A percentile compares a stretch with the other conserved stretches of the same genome.
These are phyloP conservation scores for Urechis unicinctus DNA, from an alignment of 2,888 invertebrate genomes.

Conservation along the genomic window DNA sequence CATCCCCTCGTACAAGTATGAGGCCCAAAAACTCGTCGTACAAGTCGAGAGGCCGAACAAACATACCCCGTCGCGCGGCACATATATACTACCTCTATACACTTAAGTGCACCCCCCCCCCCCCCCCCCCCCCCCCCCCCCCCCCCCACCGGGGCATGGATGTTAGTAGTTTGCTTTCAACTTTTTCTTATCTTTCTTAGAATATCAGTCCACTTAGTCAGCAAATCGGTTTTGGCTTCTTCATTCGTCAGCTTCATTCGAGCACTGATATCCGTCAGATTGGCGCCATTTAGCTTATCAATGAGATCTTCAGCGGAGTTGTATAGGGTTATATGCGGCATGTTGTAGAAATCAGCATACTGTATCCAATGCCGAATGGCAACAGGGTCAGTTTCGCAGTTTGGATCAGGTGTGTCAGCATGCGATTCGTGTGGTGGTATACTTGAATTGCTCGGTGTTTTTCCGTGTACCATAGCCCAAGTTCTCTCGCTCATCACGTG, in stretches of 20 bases:
- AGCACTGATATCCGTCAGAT: slow-evolving; percentile 7
- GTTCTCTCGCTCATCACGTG: slow-evolving; percentile 14
- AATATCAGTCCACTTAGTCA: too few species aligned
- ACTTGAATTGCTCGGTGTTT: slow-evolving; percentile 1
- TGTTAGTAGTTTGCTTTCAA: too few species aligned
- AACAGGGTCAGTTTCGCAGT: slow-evolving; percentile 9
- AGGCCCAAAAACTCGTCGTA: too few species aligned
- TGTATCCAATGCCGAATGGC: slow-evolving; percentile 13
- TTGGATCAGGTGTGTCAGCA: slow-evolving; percentile 11
- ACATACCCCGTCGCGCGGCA: too few species aligned
- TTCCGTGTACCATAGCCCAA: slow-evolving; percentile 3
- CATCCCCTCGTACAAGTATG: too few species aligned
- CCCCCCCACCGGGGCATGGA: too few species aligned
- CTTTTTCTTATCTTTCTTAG: too few species aligned
- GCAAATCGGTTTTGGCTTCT: slow-evolving; percentile 9
- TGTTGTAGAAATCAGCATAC: slow-evolving; percentile 15
- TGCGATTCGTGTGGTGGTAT: slow-evolving; percentile 39
- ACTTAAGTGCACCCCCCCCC: too few species aligned
- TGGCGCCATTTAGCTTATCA: not conserved
- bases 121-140: too few species aligned
- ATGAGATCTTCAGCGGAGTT: slow-evolving; percentile 14
- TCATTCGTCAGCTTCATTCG: slow-evolving; percentile 10
- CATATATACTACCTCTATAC: too few species aligned
- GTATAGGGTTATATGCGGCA: slow-evolving; percentile 10
- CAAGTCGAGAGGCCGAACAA: too few species aligned